phyloP scores from a whole-genome alignment of 2,888 invertebrate species.

The Spisula solida region DNA sequence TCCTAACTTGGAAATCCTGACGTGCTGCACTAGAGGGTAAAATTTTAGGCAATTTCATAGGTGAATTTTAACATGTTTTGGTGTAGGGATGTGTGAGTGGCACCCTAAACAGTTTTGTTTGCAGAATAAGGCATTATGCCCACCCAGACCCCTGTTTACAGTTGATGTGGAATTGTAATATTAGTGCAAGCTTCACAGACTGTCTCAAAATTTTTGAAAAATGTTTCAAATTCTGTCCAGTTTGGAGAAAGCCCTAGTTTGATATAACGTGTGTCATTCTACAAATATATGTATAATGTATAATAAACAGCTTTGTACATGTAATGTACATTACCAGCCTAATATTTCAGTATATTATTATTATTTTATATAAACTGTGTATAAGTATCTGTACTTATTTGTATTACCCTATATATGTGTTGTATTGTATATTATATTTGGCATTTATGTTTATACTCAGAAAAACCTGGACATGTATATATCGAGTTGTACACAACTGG shows the following conservation, averaged over 20 bases:
- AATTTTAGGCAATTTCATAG: too few relatives aligned
- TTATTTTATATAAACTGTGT: not conserved
- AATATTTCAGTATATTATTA: not conserved
- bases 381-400: not conserved
- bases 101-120: too few relatives aligned
- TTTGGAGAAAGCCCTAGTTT: constrained; percentile 1
- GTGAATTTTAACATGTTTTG: too few relatives aligned
- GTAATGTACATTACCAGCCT: not conserved
- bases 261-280: not conserved
- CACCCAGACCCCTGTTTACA: too few relatives aligned
- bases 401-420: not conserved
- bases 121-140: too few relatives aligned
- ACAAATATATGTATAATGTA: not conserved
- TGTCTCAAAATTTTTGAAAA: too few relatives aligned
- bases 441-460: not conserved
- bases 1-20: too few relatives aligned
- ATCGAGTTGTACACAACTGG: not conserved
- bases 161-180: too few relatives aligned
- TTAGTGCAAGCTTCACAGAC: too few relatives aligned
- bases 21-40: too few relatives aligned
- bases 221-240: not conserved
- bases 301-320: not conserved
- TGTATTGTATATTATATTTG: not conserved
- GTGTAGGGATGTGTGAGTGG: too few relatives aligned
- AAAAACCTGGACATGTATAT: not conserved